These are phyloP conservation scores for Myotis planiceps DNA, from an alignment of 2,797 vertebrate genomes.

Conservation along the genomic window DNA sequence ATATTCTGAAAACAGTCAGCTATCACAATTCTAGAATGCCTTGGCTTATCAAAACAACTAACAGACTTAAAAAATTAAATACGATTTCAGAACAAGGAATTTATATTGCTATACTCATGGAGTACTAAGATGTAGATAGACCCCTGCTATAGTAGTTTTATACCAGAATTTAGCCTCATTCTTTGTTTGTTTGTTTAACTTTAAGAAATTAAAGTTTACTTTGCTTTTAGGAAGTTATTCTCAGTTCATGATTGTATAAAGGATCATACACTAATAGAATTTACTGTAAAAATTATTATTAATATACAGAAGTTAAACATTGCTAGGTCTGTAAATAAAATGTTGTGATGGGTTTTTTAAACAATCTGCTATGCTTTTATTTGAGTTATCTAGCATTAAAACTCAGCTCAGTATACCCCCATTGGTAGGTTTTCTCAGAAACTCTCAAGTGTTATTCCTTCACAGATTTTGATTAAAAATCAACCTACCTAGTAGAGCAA, in stretches of 20 bases:
- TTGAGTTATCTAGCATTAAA: neutral
- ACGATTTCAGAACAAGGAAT: neutral
- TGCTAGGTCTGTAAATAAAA: neutral
- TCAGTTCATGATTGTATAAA: neutral
- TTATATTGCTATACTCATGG: neutral
- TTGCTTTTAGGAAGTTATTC: neutral
- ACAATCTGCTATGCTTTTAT: neutral
- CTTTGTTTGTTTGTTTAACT: neutral
- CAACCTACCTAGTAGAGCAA: neutral
- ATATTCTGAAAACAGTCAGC: conserved; percentile 17
- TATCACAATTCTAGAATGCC: neutral
- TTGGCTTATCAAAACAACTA: neutral
- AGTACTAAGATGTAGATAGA: neutral
- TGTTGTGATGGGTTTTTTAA: neutral
- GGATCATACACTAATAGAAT: neutral
- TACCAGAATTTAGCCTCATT: neutral
- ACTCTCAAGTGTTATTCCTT: neutral
- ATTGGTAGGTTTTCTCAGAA: neutral
- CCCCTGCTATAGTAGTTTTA: neutral
- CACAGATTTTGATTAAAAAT: neutral
- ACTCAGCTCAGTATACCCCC: neutral
- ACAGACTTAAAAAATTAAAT: neutral
- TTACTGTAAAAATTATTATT: neutral
- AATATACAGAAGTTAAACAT: neutral
- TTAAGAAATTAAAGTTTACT: neutral